Base-by-base conservation (phyloP, 2,888 invertebrate genomes). In the Balanococcus diminutus region DNA sequence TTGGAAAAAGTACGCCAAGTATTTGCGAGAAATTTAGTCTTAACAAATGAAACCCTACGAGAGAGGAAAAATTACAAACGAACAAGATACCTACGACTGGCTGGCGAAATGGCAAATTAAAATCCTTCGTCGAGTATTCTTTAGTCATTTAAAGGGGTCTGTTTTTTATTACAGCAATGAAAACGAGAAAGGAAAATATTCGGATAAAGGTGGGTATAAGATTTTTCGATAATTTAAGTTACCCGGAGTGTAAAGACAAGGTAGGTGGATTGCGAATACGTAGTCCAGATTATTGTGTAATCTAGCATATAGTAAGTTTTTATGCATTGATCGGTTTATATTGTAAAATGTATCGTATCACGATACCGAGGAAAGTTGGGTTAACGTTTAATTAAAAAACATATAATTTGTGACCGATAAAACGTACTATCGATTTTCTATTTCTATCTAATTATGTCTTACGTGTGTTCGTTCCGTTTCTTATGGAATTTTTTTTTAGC, bases 331-430 rank as follows among this genome's bases (percentile, higher is more conserved):
- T 79, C 75, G 75, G 75, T 79, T 79, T 32, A 36, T 36, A 16
- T 32, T 19, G 67, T 28, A 22, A 56, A 72, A 67, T 25, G 67
- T 19, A 61, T n/a, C 19, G 61, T 56, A 56, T 22, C 56, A 67
- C 67, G 67, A 67, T 79, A 36, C 9, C n/a, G 0, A 0, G 36
- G 36, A 36, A 36, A 28, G 36, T 28, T 16, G 3, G 16, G 36
- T 67, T 28, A 2, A 67, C 67, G 32, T 79, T 79, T 79, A 79
- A 36, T 36, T 36, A 22, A 79, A 67, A 79, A 79, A 79, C 19
- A 79, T 79, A 79, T 75, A 75, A 75, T 79, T 79, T 79, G 75
- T 19, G 36, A 79, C 72, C 31, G 72, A 72, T 72, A 72, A n/a
- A 72, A 72, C 16, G 32, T 36, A 8, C 6, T 36, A 79, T 79